phyloP scores from a whole-genome alignment of 2,888 invertebrate species.

The Harpalus rubripes region DNA sequence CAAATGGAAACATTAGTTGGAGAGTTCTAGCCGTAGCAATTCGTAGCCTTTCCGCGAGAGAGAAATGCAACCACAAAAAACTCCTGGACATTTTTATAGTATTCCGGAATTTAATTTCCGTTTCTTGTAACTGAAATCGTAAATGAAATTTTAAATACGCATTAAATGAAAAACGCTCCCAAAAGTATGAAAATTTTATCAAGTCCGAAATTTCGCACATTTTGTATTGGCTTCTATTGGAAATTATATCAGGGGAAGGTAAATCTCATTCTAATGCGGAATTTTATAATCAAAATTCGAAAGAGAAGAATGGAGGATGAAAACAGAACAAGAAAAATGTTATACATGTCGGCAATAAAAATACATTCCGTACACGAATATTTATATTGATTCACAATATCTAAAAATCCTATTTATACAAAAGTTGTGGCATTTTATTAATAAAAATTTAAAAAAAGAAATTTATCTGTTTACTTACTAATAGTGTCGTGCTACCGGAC shows the following conservation, averaged over 20 bases:
- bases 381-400: no score
- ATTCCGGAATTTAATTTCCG: slow-evolving; percentile 62
- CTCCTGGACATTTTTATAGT: slow-evolving; percentile 51
- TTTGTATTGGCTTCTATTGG: slow-evolving; percentile 13
- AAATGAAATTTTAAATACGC: slow-evolving; percentile 62
- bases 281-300: neutral
- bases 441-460: no score
- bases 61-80: slow-evolving; percentile 14
- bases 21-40: neutral
- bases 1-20: slow-evolving; percentile 2
- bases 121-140: slow-evolving; percentile 58
- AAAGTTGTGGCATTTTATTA: no score
- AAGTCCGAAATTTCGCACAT: slow-evolving; percentile 34
- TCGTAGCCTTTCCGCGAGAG: neutral
- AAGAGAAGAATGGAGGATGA: neutral
- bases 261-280: neutral
- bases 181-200: slow-evolving; percentile 37
- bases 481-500: no score
- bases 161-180: slow-evolving; percentile 38
- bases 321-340: neutral
- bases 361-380: no score
- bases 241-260: slow-evolving; percentile 8
- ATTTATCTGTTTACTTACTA: no score
- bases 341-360: no score
- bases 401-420: no score